phyloP scores from a whole-genome alignment of 2,888 invertebrate genomes.

The Drosophila flavopinicola region DNA sequence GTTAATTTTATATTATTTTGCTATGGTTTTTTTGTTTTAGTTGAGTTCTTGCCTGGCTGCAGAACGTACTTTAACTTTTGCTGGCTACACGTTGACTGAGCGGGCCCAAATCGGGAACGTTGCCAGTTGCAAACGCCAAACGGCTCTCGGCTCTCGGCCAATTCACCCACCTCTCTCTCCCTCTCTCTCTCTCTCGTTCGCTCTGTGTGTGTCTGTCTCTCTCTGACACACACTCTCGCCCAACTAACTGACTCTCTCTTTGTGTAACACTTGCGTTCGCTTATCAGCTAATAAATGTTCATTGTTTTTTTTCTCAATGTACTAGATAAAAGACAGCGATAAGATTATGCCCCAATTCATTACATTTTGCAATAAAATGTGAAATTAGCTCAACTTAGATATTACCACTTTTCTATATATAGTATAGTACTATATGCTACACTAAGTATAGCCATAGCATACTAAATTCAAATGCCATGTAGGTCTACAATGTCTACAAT shows the following conservation, averaged over 20 bases:
- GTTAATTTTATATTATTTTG: conserved; percentile 32
- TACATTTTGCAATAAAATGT: conserved; percentile 44
- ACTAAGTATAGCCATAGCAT: conserved; percentile 9
- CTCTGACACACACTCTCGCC: neutral
- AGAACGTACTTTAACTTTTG: conserved; percentile 71
- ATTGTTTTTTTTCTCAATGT: conserved; percentile 35
- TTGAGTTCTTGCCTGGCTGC: conserved; percentile 15
- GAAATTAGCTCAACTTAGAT: conserved; percentile 29
- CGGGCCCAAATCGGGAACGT: conserved; percentile 49
- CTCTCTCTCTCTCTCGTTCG: conserved; percentile 1
- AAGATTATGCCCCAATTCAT: conserved; percentile 41
- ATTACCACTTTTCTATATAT: neutral
- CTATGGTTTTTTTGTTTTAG: neutral
- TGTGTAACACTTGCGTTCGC: conserved; percentile 14
- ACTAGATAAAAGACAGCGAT: conserved; percentile 48
- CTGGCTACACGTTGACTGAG: conserved; percentile 69
- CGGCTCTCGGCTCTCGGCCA: conserved; percentile 56
- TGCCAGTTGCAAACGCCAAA: conserved; percentile 52
- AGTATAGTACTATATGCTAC: too few relatives aligned
- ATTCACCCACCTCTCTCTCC: conserved; percentile 15
- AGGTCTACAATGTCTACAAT: neutral
- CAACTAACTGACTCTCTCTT: conserved; percentile 16
- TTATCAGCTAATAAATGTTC: conserved; percentile 54
- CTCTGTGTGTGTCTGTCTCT: neutral
- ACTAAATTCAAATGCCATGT: neutral